A percentile compares a stretch with the other conserved stretches of the same genome.
Evolutionary conservation across 92 coral and sea anemone genomes (phyloP).

Genomic region (Epizoanthus stellaris): DNA sequence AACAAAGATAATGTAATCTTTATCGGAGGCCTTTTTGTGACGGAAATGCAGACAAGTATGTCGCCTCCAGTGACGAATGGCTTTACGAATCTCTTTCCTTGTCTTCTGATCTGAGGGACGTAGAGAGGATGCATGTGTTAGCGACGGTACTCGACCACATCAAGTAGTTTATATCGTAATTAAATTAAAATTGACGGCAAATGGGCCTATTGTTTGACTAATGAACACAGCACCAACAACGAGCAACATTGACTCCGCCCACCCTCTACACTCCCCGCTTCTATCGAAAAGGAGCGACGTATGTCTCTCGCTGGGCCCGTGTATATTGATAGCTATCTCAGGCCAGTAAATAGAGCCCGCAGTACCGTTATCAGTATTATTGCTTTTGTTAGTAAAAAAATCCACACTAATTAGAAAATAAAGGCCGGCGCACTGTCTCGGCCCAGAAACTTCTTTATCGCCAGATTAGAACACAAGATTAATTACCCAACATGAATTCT

Average conservation of each 20-base stretch:
- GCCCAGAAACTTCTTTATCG: slow-evolving; percentile 55
- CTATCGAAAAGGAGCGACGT: slow-evolving; percentile 41
- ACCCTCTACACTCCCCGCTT: slow-evolving; percentile 65
- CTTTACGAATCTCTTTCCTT: slow-evolving; percentile 83
- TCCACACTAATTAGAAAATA: slow-evolving; percentile 22
- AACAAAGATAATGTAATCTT: slow-evolving; percentile 91
- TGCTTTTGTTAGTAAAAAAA: not conserved
- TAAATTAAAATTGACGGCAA: slow-evolving; percentile 84
- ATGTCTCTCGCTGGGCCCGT: not conserved
- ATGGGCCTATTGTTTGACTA: slow-evolving; percentile 67
- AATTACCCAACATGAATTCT: slow-evolving; percentile 58
- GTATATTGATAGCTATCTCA: not conserved
- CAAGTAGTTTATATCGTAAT: slow-evolving; percentile 75
- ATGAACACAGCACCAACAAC: slow-evolving; percentile 68
- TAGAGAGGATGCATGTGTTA: slow-evolving; percentile 42
- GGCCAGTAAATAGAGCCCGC: not conserved
- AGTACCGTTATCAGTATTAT: not conserved
- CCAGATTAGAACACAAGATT: slow-evolving; percentile 61
- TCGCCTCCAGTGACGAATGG: slow-evolving; percentile 89
- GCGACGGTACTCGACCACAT: slow-evolving; percentile 42
- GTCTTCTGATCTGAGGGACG: slow-evolving; percentile 66
- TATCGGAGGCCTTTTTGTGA: slow-evolving; percentile 81
- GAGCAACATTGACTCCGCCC: slow-evolving; percentile 80
- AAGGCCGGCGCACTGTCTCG: slow-evolving; percentile 57
- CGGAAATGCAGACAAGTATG: slow-evolving; percentile 95